These are phyloP conservation scores for Brachionichthys hirsutus DNA, from an alignment of 2,113 vertebrate genomes.

Conservation along the genomic window DNA sequence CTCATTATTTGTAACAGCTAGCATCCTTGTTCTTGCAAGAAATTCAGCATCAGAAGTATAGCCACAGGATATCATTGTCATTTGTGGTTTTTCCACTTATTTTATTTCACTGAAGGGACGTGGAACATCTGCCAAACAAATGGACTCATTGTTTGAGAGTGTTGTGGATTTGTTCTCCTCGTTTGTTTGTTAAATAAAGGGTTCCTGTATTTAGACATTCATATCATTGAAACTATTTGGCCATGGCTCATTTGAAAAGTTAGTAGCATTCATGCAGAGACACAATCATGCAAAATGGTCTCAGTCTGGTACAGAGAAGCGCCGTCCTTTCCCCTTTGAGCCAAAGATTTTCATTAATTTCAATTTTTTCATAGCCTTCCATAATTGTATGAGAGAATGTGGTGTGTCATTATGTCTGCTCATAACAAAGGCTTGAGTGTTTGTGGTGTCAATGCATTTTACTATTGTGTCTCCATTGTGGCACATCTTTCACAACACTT, in stretches of 20 bases:
- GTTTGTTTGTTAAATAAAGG: conserved; percentile 57
- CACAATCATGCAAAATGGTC: background rate
- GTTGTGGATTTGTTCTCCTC: conserved; percentile 64
- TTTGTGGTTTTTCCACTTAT: conserved; percentile 25
- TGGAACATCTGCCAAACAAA: conserved; percentile 61
- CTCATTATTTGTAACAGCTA: conserved; percentile 4
- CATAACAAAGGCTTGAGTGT: background rate
- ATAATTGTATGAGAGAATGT: background rate
- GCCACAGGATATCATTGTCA: conserved; percentile 20
- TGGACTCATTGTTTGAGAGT: conserved; percentile 12
- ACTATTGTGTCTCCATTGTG: background rate
- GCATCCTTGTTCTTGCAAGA: conserved; percentile 22
- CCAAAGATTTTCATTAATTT: too few relatives aligned
- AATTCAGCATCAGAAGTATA: background rate
- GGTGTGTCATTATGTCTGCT: background rate
- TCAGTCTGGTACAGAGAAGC: background rate
- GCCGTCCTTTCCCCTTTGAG: background rate
- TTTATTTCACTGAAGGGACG: conserved; percentile 59
- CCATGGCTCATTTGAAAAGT: conserved; percentile 5
- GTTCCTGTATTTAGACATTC: conserved; percentile 26
- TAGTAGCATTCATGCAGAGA: conserved; percentile 5
- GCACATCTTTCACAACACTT: background rate
- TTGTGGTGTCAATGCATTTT: background rate
- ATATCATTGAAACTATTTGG: conserved; percentile 8
- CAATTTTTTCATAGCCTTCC: too few relatives aligned